Percentiles rank a stretch among this genome's conserved stretches.
Evolutionary conservation across 2,888 invertebrate genomes (phyloP).

Genomic region (Taphrorychus bicolor): DNA sequence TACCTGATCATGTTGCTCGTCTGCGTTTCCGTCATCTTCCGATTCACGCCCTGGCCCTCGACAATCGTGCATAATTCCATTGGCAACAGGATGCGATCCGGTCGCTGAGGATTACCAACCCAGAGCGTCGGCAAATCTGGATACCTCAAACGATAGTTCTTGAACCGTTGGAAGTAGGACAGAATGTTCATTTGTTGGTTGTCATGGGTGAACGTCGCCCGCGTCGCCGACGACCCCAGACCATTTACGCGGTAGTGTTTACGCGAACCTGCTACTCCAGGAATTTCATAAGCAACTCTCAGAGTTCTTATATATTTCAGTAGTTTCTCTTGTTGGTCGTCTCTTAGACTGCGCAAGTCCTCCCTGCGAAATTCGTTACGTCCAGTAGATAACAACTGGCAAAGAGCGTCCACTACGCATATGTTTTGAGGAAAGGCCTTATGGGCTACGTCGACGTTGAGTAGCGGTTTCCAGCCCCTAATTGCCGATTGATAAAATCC

Average conservation of each 20-base stretch:
- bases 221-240: slow-evolving; percentile 53
- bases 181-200: slow-evolving; percentile 58
- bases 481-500: slow-evolving; percentile 94
- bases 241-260: slow-evolving; percentile 62
- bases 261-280: slow-evolving; percentile 55
- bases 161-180: slow-evolving; percentile 59
- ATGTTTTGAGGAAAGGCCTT: slow-evolving; percentile 76
- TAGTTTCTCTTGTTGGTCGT: slow-evolving; percentile 42
- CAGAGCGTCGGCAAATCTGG: slow-evolving; percentile 84
- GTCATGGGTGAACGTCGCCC: slow-evolving; percentile 55
- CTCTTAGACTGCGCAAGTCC: slow-evolving; percentile 34
- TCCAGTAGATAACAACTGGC: slow-evolving; percentile 32
- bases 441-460: slow-evolving; percentile 91
- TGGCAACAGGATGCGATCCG: slow-evolving; percentile 79
- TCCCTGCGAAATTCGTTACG: slow-evolving; percentile 18
- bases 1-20: slow-evolving; percentile 83
- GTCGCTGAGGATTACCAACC: slow-evolving; percentile 63
- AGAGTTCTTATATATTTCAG: slow-evolving; percentile 45
- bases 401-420: slow-evolving; percentile 57
- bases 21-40: slow-evolving; percentile 83
- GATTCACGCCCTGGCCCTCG: slow-evolving; percentile 76
- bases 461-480: slow-evolving; percentile 84
- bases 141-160: slow-evolving; percentile 56
- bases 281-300: slow-evolving; percentile 62
- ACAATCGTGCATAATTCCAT: slow-evolving; percentile 82